Evolutionary conservation across 2,888 invertebrate species (phyloP).

Genomic region (Oligia strigilis): DNA sequence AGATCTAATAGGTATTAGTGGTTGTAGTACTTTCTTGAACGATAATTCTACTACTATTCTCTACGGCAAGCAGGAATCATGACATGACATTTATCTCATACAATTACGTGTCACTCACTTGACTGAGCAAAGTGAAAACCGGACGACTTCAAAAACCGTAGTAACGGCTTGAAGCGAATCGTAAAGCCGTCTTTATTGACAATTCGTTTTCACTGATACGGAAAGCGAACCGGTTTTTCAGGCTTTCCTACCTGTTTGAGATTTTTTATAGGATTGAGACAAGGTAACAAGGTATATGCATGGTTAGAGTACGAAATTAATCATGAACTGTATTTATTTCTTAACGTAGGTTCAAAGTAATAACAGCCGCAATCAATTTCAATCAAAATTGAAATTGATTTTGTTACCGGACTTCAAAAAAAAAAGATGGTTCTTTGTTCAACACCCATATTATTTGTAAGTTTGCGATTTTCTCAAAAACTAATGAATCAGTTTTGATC

Average conservation of each 20-base stretch:
- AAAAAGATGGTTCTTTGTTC: too few species aligned
- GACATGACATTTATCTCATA: not conserved
- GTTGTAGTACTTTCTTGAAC: not conserved
- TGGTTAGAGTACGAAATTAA: not conserved
- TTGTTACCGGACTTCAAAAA: too few species aligned
- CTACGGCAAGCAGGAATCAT: not conserved
- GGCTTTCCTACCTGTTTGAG: constrained; percentile 67
- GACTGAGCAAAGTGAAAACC: constrained; percentile 14
- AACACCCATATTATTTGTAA: too few species aligned
- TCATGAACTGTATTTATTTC: not conserved
- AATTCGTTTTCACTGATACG: constrained; percentile 76
- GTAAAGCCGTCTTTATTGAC: constrained; percentile 74
- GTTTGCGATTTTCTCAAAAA: too few species aligned
- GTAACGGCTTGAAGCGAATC: constrained; percentile 49
- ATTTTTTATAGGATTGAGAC: constrained; percentile 68
- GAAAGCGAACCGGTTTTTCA: constrained; percentile 69
- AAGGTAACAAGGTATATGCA: constrained; percentile 54
- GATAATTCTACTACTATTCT: not conserved
- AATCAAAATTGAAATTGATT: too few species aligned
- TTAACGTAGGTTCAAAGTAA: not conserved
- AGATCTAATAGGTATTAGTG: too few species aligned
- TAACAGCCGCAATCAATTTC: not conserved
- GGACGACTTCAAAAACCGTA: constrained; percentile 36
- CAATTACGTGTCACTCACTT: not conserved
- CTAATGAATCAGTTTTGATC: too few species aligned